phyloP scores from a whole-genome alignment of 2,888 invertebrate species.

The Eumacrocentrus americanus region DNA sequence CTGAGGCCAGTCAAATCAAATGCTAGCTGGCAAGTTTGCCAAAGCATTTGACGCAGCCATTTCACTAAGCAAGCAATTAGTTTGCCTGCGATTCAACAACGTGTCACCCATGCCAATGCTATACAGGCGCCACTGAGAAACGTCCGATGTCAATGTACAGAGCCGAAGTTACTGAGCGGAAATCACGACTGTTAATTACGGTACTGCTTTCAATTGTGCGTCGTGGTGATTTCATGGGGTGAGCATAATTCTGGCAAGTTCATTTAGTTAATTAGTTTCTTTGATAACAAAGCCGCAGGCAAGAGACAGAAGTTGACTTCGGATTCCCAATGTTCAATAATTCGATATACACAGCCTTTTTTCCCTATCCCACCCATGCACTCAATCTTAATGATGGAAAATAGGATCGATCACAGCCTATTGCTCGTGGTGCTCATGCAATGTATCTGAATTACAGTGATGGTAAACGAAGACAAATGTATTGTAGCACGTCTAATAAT shows the following conservation, averaged over 20 bases:
- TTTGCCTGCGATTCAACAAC: constrained; percentile 7
- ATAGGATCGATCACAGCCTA: not conserved
- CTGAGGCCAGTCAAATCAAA: constrained; percentile 7
- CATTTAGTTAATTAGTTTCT: not conserved
- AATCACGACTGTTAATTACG: too few relatives aligned
- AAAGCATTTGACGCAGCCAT: constrained; percentile 14
- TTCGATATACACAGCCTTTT: too few relatives aligned
- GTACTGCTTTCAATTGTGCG: not conserved
- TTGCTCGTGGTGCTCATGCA: not conserved
- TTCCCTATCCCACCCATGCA: not conserved
- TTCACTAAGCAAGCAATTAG: constrained; percentile 21
- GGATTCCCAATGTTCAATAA: too few relatives aligned
- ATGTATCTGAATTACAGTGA: constrained; percentile 31
- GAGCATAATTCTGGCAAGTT: not conserved
- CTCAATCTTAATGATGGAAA: not conserved
- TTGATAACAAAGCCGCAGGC: constrained; percentile 2
- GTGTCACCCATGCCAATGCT: constrained; percentile 10
- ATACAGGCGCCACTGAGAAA: not conserved
- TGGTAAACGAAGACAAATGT: constrained; percentile 44
- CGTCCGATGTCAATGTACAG: too few relatives aligned
- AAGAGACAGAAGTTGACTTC: not conserved
- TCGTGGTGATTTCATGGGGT: not conserved
- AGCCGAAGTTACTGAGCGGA: too few relatives aligned
- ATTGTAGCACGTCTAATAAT: constrained; percentile 43
- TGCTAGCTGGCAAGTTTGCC: constrained; percentile 1